Evolutionary conservation across 2,888 invertebrate genomes (phyloP).

Genomic region (Lepidocyrtinus sp.): DNA sequence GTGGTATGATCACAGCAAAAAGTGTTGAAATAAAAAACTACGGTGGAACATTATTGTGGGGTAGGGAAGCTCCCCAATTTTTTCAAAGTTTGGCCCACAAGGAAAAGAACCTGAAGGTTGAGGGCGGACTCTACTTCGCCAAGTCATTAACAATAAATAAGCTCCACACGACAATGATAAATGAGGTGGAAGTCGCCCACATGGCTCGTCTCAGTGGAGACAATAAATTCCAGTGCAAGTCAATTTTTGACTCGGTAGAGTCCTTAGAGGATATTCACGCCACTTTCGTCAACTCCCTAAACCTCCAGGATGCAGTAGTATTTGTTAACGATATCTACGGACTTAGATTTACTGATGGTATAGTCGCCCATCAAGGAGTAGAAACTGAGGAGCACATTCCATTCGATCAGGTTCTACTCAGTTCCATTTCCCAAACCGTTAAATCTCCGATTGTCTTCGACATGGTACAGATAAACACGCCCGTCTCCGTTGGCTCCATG

Average conservation of each 20-base stretch:
- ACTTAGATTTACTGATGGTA: conserved; percentile 47
- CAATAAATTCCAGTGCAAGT: conserved; percentile 59
- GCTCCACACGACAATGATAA: conserved; percentile 25
- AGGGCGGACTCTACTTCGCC: conserved; percentile 29
- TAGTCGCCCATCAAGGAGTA: conserved; percentile 44
- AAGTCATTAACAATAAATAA: background rate
- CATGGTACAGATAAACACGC: background rate
- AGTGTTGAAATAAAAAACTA: conserved; percentile 22
- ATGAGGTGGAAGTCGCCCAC: conserved; percentile 22
- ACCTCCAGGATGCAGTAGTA: conserved; percentile 56
- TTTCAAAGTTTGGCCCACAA: conserved; percentile 36
- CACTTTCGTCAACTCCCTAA: conserved; percentile 31
- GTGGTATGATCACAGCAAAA: conserved; percentile 24
- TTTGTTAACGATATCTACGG: conserved; percentile 41
- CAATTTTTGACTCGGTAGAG: conserved; percentile 19
- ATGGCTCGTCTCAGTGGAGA: conserved; percentile 51
- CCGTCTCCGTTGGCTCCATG: conserved; percentile 24
- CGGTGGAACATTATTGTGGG: conserved; percentile 21
- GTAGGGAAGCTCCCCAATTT: conserved; percentile 7
- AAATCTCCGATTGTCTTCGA: conserved; percentile 37
- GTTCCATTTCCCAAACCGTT: conserved; percentile 48
- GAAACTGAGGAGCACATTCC: conserved; percentile 24
- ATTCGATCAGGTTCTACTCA: conserved; percentile 49
- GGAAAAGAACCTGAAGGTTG: background rate
- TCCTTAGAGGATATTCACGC: conserved; percentile 23